phyloP scores from a whole-genome alignment of 2,797 vertebrate genomes.

The Lagocephalus sceleratus region DNA sequence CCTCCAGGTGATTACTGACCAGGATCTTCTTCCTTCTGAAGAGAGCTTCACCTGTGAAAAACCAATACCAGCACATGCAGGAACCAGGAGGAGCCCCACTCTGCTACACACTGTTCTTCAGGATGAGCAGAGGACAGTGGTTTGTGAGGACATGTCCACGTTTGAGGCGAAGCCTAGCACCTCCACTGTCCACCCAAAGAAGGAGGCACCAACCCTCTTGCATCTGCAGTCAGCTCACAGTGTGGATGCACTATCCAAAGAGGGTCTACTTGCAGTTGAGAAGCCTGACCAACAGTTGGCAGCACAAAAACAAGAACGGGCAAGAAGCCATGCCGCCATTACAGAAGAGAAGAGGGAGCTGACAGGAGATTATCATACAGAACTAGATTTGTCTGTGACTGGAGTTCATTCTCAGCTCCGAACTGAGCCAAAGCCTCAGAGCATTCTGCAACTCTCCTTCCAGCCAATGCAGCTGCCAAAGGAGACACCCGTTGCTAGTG shows the following conservation, averaged over 20 bases:
- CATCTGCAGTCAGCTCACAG: slow-evolving; percentile 73
- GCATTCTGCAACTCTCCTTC: slow-evolving; percentile 72
- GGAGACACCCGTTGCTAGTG: slow-evolving; percentile 68
- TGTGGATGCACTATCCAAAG: slow-evolving; percentile 74
- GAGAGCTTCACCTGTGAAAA: slow-evolving; percentile 71
- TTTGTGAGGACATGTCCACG: slow-evolving; percentile 66
- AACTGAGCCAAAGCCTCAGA: slow-evolving; percentile 67
- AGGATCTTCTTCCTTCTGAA: slow-evolving; percentile 75
- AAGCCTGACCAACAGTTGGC: slow-evolving; percentile 71
- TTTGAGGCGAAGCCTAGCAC: slow-evolving; percentile 60
- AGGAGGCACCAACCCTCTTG: slow-evolving; percentile 61
- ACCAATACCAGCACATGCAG: slow-evolving; percentile 64
- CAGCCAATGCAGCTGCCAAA: slow-evolving; percentile 77
- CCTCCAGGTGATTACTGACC: slow-evolving; percentile 77
- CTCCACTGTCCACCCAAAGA: slow-evolving; percentile 53
- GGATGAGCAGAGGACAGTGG: slow-evolving; percentile 69
- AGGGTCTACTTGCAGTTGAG: slow-evolving; percentile 69
- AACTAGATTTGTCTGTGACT: slow-evolving; percentile 67
- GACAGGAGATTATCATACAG: slow-evolving; percentile 69
- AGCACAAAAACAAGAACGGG: slow-evolving; percentile 73
- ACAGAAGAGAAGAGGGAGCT: slow-evolving; percentile 75
- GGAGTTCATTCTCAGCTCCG: slow-evolving; percentile 58
- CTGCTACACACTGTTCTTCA: slow-evolving; percentile 73
- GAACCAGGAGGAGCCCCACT: slow-evolving; percentile 67
- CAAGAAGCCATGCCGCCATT: slow-evolving; percentile 63